Percentiles rank a stretch among this genome's conserved stretches.
Conservation (phyloP, 2,888 invertebrate species). For the Merodon equestris region DNA sequence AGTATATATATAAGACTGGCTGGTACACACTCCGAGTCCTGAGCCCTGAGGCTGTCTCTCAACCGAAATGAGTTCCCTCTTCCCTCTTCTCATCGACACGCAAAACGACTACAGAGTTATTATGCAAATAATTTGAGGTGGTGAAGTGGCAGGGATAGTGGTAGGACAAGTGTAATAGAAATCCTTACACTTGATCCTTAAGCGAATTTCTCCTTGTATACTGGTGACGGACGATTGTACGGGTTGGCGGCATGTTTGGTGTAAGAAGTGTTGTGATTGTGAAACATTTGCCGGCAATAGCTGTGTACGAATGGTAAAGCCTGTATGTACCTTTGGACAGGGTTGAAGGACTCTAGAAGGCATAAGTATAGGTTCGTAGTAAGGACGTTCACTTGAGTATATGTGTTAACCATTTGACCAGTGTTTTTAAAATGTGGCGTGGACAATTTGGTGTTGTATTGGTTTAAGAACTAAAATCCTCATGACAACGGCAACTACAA, state of each 20-base stretch:
- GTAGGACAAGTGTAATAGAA: constrained; percentile 23
- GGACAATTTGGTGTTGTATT: no score
- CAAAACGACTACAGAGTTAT: constrained; percentile 58
- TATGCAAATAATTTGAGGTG: constrained; percentile 47
- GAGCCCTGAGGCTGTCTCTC: constrained; percentile 39
- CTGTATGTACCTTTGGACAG: constrained; percentile 11
- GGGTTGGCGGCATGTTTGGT: constrained; percentile 54
- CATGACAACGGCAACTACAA: no score
- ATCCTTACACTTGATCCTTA: constrained; percentile 69
- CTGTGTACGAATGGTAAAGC: no score
- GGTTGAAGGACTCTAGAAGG: constrained; percentile 38
- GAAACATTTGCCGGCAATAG: constrained; percentile 55
- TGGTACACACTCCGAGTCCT: neutral
- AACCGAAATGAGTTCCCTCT: constrained; percentile 21
- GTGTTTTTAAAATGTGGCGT: neutral
- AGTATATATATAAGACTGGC: constrained; percentile 5
- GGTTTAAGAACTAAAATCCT: no score
- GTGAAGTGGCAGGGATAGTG: neutral
- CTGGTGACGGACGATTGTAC: neutral
- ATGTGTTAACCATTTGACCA: constrained; percentile 44
- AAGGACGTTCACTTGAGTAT: neutral
- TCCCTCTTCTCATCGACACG: constrained; percentile 41
- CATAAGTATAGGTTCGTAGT: neutral
- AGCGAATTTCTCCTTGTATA: constrained; percentile 54
- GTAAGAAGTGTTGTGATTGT: constrained; percentile 62